Evolutionary conservation across 2,113 vertebrate genomes (phyloP), one percentile per base, ranked within the genome.

Genomic region (Pelodiscus sinensis): DNA sequence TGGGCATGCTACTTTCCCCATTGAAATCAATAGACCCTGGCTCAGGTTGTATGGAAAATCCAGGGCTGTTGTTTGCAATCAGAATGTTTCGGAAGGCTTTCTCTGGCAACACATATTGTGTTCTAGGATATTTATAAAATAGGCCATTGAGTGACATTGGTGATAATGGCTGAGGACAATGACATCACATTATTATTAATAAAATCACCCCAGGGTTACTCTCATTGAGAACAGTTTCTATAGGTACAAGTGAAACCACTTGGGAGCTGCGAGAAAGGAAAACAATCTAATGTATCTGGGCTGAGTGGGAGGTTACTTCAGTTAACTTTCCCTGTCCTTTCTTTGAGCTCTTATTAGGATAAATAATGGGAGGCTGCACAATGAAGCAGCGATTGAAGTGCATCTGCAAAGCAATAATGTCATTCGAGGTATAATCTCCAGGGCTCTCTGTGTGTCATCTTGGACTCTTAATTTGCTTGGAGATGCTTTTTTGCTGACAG

Each of bases 261-360:
- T 44, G 38, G 44, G 73, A 77, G 13, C 54, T 0, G 0, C 52
- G 31, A 96, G 90, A 97, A 96, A 97, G 92, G 93, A 92, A 93
- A 25, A 9, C 80, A 79, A 75, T 21, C 92, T 90, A 97, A 95
- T 95, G 57, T 93, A 82, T 65, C 82, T 81, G 92, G 81, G 38
- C 90, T 92, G 93, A 91, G 82, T 95, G 90, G 96, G 86, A 95
- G 95, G 93, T 96, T 95, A 80, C 95, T 94, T 97, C 95, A 94
- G 96, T 96, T 96, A 96, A 96, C 96, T 97, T 96, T 91, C 8
- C 12, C 68, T 86, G 92, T 68, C 88, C 79, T 96, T 95, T 95
- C 96, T 96, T 96, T 95, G 92, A 95, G 90, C 87, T 93, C 79
- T 79, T 92, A 93, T 95, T 95, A 95, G 96, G 82, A 91, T 91